Conservation (phyloP, 2,888 invertebrate genomes). For the Zootermopsis nevadensis region DNA sequence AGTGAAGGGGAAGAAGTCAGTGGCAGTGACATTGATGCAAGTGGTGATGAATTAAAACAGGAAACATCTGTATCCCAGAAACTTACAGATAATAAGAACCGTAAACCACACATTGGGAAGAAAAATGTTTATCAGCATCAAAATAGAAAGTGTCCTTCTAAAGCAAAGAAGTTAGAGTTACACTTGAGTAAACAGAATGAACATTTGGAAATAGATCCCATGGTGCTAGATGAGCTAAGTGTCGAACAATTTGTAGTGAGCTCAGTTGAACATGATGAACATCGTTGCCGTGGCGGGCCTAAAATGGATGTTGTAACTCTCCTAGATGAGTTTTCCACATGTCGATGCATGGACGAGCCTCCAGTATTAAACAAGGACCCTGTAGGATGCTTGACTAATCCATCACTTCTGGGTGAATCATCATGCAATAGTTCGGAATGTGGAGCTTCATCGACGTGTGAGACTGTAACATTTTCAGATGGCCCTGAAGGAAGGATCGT, state of each 20-base stretch:
- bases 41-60: constrained; percentile 24
- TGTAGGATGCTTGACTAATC: constrained; percentile 1
- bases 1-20: constrained; percentile 20
- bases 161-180: constrained; percentile 25
- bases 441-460: constrained; percentile 55
- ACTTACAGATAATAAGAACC: neutral
- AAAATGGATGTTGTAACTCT: constrained; percentile 48
- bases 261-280: constrained; percentile 4
- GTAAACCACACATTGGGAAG: neutral
- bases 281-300: constrained; percentile 50
- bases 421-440: constrained; percentile 57
- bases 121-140: constrained; percentile 10
- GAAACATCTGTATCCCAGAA: neutral
- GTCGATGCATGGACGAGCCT: constrained; percentile 52
- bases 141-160: neutral
- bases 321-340: constrained; percentile 33
- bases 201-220: constrained; percentile 53
- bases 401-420: constrained; percentile 42
- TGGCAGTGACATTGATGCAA: constrained; percentile 31
- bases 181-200: constrained; percentile 24
- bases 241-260: constrained; percentile 29
- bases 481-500: constrained; percentile 22
- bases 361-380: constrained; percentile 8
- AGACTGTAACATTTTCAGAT: constrained; percentile 41
- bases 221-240: constrained; percentile 50